phyloP scores from a whole-genome alignment of 2,888 invertebrate species.

The Cataglyphis livida region DNA sequence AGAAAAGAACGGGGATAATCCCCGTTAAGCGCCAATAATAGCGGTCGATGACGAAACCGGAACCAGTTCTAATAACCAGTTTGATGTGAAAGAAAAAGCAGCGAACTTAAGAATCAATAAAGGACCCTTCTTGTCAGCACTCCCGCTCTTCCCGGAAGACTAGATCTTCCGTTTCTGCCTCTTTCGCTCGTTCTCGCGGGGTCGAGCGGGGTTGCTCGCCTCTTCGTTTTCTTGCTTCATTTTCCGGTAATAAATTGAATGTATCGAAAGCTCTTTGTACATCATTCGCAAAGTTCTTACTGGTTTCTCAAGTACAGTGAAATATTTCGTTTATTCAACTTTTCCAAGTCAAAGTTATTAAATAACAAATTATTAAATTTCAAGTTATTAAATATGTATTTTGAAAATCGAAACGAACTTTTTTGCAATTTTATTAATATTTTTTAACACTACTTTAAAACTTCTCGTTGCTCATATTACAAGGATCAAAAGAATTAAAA shows the following conservation, averaged over 20 bases:
- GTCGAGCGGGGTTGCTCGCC: conserved; percentile 9
- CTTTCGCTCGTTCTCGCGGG: background rate
- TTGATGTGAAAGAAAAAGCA: conserved; percentile 56
- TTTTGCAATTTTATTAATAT: background rate
- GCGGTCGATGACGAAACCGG: conserved; percentile 65
- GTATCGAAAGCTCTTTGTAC: background rate
- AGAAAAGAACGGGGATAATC: conserved; percentile 61
- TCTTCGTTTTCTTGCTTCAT: conserved; percentile 5
- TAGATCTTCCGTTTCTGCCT: conserved; percentile 21
- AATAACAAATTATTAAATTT: background rate
- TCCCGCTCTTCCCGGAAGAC: conserved; percentile 60
- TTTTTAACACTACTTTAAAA: background rate
- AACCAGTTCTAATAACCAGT: conserved; percentile 70
- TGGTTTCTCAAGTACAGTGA: background rate
- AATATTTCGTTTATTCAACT: background rate
- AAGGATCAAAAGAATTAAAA: background rate
- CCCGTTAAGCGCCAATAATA: conserved; percentile 60
- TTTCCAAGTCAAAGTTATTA: background rate
- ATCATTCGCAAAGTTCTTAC: conserved; percentile 4
- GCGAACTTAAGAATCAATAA: conserved; percentile 62
- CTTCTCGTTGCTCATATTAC: background rate
- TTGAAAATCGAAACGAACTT: background rate
- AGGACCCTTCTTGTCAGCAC: conserved; percentile 38
- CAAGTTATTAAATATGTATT: background rate
- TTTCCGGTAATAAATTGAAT: conserved; percentile 21